These are phyloP conservation scores for Ficedula albicollis DNA, from an alignment of 2,797 vertebrate species.

Conservation along the genomic window DNA sequence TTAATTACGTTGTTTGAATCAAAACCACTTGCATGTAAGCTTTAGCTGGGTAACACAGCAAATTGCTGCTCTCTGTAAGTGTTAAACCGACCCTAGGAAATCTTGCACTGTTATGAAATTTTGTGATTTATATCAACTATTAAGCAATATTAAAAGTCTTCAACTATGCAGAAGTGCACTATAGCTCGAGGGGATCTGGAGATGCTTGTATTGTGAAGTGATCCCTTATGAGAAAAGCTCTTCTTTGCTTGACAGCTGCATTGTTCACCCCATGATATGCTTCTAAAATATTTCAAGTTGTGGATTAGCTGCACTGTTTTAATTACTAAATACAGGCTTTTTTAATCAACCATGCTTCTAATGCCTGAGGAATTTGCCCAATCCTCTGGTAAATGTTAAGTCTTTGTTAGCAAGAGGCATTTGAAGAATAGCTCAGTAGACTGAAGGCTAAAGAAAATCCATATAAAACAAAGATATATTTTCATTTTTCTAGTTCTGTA, in stretches of 20 bases:
- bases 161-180: constrained; percentile 20
- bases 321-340: constrained; percentile 68
- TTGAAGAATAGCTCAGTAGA: constrained; percentile 60
- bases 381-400: constrained; percentile 69
- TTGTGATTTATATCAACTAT: constrained; percentile 63
- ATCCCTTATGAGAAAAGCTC: constrained; percentile 42
- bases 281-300: constrained; percentile 64
- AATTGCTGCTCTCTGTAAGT: constrained; percentile 41
- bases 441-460: constrained; percentile 45
- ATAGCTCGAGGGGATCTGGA: background rate
- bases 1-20: constrained; percentile 21
- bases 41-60: constrained; percentile 26
- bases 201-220: constrained; percentile 25
- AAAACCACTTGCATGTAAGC: constrained; percentile 32
- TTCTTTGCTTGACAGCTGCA: constrained; percentile 46
- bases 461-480: constrained; percentile 69
- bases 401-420: constrained; percentile 68
- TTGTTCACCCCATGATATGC: constrained; percentile 24
- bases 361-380: constrained; percentile 66
- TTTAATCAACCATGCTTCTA: constrained; percentile 55
- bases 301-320: constrained; percentile 64
- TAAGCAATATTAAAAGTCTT: constrained; percentile 66
- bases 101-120: constrained; percentile 46
- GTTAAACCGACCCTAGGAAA: constrained; percentile 56
- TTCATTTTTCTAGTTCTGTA: constrained; percentile 43